These are phyloP conservation scores for Ciona savignyi DNA, from an alignment of 23 tunicate species.

Conservation along the genomic window DNA sequence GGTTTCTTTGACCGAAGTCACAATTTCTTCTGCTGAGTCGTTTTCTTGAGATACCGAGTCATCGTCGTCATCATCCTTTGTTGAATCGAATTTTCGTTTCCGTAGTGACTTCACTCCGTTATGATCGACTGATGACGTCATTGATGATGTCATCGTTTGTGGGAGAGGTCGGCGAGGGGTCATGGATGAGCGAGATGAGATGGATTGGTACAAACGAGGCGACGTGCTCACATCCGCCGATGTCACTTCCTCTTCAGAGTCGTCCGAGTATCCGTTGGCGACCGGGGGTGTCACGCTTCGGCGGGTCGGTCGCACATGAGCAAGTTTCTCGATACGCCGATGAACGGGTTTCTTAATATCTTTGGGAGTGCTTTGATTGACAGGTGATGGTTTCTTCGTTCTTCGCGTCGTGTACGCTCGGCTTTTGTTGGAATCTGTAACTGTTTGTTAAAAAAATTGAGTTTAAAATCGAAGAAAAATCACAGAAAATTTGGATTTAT, in stretches of 20 bases:
- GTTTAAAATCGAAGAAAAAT: no score
- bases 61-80: not conserved
- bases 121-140: not conserved
- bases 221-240: conserved; percentile 27
- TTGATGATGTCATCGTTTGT: not conserved
- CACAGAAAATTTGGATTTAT: no score
- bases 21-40: not conserved
- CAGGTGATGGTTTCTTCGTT: not conserved
- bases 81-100: not conserved
- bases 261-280: conserved; percentile 56
- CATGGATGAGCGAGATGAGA: not conserved
- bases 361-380: no score
- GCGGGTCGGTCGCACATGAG: not conserved
- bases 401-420: conserved; percentile 4
- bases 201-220: conserved; percentile 1
- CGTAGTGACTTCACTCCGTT: not conserved
- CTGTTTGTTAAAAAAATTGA: no score
- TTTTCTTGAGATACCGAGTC: not conserved
- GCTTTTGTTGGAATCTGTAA: no score
- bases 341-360: conserved; percentile 5
- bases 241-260: conserved; percentile 19
- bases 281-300: not conserved
- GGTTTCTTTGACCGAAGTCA: not conserved
- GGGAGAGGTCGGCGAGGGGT: not conserved
- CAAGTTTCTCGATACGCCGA: not conserved